Evolutionary conservation across 2,797 vertebrate genomes (phyloP).

Genomic region (Microctenopoma lineatum): DNA sequence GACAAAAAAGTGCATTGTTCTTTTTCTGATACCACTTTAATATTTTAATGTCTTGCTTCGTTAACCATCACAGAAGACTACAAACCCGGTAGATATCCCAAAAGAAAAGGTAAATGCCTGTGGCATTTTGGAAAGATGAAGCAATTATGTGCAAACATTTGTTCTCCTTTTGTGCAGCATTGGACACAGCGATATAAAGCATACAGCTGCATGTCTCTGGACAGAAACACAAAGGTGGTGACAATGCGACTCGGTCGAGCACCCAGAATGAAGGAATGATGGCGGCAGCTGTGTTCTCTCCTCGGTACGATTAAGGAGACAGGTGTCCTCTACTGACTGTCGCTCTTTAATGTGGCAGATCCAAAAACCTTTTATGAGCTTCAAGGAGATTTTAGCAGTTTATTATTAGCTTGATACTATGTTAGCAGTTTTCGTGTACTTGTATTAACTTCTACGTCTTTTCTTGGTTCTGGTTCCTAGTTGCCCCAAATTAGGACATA

Average conservation of each 20-base stretch:
- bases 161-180: no score
- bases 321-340: slow-evolving; percentile 26
- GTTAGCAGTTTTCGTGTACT: neutral
- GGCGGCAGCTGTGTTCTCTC: slow-evolving; percentile 19
- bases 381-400: slow-evolving; percentile 30
- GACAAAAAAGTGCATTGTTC: no score
- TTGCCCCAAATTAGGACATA: neutral
- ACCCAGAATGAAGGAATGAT: neutral
- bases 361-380: slow-evolving; percentile 57
- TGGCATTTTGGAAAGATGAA: neutral
- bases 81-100: neutral
- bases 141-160: no score
- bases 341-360: slow-evolving; percentile 15
- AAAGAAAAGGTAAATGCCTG: no score
- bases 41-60: slow-evolving; percentile 1
- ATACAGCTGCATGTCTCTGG: neutral
- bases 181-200: neutral
- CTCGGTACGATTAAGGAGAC: slow-evolving; percentile 27
- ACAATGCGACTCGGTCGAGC: slow-evolving; percentile 11
- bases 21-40: no score
- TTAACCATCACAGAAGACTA: neutral
- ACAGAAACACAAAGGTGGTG: neutral
- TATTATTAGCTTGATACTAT: slow-evolving; percentile 20
- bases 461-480: slow-evolving; percentile 1
- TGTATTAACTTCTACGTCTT: slow-evolving; percentile 9